Conservation (phyloP, 2,113 vertebrate species). For the Rostratula benghalensis region DNA sequence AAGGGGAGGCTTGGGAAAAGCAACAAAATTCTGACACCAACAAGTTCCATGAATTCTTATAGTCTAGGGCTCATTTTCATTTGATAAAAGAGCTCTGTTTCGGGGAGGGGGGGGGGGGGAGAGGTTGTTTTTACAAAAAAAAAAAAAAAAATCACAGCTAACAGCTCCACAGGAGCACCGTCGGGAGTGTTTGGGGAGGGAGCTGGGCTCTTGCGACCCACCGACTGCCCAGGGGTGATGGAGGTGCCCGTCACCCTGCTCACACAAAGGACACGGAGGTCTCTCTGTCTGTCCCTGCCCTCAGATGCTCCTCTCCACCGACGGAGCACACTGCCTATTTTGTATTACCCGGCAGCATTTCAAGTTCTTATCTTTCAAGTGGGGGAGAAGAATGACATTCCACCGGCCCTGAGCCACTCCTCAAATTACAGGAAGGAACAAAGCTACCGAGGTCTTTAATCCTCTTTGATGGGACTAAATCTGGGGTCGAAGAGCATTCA, state of each 20-base stretch:
- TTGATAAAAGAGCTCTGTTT: background rate
- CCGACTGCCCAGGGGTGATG: accelerated
- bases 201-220: background rate
- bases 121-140: too few relatives aligned
- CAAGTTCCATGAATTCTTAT: accelerated
- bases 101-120: too few relatives aligned
- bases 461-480: background rate
- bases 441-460: background rate
- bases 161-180: background rate
- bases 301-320: background rate
- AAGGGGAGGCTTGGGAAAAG: background rate
- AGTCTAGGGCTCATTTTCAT: background rate
- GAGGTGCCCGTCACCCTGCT: background rate
- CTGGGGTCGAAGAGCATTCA: background rate
- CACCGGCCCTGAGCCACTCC: background rate
- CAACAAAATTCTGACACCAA: background rate
- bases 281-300: background rate
- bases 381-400: background rate
- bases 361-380: background rate
- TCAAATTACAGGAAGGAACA: background rate
- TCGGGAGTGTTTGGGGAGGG: background rate
- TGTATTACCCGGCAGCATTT: background rate
- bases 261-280: background rate
- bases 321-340: background rate
- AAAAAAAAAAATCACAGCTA: background rate